Conservation (phyloP, 2,113 vertebrate species). For the Corythornis madagascariensis region DNA sequence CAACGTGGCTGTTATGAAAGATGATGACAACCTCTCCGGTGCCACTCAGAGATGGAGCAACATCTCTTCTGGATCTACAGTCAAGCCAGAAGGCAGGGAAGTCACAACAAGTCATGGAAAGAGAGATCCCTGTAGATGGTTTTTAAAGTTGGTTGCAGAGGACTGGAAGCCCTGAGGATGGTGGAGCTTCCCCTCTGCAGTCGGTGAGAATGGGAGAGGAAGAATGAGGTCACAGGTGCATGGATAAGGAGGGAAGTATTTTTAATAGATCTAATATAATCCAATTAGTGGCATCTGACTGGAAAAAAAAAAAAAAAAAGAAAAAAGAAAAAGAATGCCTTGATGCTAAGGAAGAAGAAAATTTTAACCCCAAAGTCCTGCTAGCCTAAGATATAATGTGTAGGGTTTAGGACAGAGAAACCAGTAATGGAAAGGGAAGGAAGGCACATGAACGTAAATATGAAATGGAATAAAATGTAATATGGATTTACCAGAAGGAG, state of each 20-base stretch:
- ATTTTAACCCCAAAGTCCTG: not conserved
- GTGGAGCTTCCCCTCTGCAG: not conserved
- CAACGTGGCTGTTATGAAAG: rapidly evolving
- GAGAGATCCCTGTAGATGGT: no score
- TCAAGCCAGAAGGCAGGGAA: not conserved
- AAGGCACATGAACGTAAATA: not conserved
- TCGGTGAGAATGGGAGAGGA: no score
- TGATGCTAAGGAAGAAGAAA: not conserved
- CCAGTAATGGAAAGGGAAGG: not conserved
- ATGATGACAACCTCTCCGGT: rapidly evolving
- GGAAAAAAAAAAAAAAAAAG: not conserved
- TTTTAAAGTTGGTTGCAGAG: not conserved
- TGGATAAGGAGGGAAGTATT: not conserved
- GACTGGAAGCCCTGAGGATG: not conserved
- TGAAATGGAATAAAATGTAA: not conserved
- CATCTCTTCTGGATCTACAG: not conserved
- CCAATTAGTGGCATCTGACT: not conserved
- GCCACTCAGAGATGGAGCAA: not conserved
- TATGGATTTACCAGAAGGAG: not conserved
- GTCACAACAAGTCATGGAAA: not conserved
- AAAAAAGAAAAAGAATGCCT: not conserved
- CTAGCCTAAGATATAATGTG: not conserved
- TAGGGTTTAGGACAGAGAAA: not conserved
- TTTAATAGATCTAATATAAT: not conserved
- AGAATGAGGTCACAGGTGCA: not conserved